phyloP scores from a whole-genome alignment of 1,140 invertebrate genomes.

The Zaprionus taronus region DNA sequence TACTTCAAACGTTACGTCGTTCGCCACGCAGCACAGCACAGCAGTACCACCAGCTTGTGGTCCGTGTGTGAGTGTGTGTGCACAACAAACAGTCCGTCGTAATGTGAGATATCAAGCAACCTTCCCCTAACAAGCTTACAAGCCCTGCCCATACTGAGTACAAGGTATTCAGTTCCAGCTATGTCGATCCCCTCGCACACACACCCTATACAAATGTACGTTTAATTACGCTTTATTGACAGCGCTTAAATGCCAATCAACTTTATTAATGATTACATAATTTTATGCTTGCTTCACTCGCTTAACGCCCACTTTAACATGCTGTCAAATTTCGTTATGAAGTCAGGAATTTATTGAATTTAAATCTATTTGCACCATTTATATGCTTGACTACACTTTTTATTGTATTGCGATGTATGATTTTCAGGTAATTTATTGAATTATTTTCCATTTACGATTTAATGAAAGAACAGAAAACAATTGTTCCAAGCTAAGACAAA shows the following conservation, averaged over 20 bases:
- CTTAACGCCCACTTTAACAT: constrained; percentile 11
- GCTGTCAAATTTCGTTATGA: background rate
- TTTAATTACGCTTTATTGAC: constrained; percentile 58
- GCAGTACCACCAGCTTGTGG: background rate
- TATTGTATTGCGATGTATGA: background rate
- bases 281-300: constrained; percentile 23
- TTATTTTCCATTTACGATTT: no score
- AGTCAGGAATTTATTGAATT: background rate
- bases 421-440: no score
- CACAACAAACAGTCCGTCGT: constrained; percentile 17
- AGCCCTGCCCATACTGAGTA: background rate
- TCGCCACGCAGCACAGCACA: background rate
- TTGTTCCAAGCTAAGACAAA: no score
- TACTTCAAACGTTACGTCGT: constrained; percentile 38
- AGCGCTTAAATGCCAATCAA: constrained; percentile 47
- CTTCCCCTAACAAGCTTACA: background rate
- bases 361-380: background rate
- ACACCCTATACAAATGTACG: constrained; percentile 31
- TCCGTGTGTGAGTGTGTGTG: constrained; percentile 15
- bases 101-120: constrained; percentile 16
- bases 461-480: no score
- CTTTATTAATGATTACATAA: constrained; percentile 51
- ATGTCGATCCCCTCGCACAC: background rate
- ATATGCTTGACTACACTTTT: background rate
- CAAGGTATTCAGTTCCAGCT: background rate